Evolutionary conservation across 2,113 vertebrate genomes (phyloP), one percentile per base, ranked within the genome.

Genomic region (Nettapus auritus): DNA sequence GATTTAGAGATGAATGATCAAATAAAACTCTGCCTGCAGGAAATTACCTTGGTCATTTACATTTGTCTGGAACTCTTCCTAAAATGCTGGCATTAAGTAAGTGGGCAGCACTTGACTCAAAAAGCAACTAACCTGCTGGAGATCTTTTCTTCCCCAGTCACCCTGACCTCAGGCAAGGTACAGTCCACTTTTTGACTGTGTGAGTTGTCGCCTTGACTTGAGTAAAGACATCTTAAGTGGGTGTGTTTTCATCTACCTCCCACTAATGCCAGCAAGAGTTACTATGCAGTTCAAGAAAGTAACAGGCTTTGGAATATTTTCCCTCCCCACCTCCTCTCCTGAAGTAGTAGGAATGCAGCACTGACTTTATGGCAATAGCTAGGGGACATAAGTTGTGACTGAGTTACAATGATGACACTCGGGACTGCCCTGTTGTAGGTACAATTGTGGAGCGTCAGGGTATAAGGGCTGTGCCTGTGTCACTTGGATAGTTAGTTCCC

Each of bases 261-360:
- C 29, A 33, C 44, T 66, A 52, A 86, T 20, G 48, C 11, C 71
- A 90, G n/a, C 10, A 67, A 46, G 38, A 42, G 7, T 71, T 76
- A 64, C 8, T 21, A 13, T 14, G 73, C 29, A 4, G 40, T 76
- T 66, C 16, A 59, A 64, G 78, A 78, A 71, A 44, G 56, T n/a
- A 42, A 29, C 8, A 52, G 44, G 20, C 26, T 62, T 62, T 46
- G 56, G 69, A 62, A 56, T 57, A 40, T 53, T 69, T 59, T 23
- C 63, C 31, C 22, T 3, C 4, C 20, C 4, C 4, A 4, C 2
- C 13, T 1, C 14, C 20, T 4, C 4, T 6, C 2, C 17, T 2
- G 14, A 40, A 52, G 2, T n/a, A 26, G 21, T 12, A 74, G 34
- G 59, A 83, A 69, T 70, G 31, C 26, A 86, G 16, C 68, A 69